Percentiles rank a stretch among this genome's conserved stretches.
These are phyloP conservation scores for Xenotilapia caudafasciata DNA, from an alignment of 2,113 vertebrate genomes.

Conservation along the genomic window DNA sequence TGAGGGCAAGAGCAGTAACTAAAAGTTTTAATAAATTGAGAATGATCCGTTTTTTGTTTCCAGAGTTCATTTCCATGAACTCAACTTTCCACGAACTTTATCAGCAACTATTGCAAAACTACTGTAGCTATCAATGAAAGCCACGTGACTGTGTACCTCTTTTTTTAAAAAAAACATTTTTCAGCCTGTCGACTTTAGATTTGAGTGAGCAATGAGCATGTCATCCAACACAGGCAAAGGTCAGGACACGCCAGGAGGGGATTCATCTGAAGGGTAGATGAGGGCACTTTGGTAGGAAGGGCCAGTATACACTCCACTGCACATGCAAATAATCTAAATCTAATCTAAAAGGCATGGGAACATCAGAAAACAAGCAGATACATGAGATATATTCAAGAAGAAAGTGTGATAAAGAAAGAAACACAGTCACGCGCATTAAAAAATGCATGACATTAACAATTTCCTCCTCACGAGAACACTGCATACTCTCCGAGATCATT, in stretches of 20 bases:
- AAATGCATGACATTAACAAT: neutral
- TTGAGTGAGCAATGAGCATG: slow-evolving; percentile 8
- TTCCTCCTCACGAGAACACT: neutral
- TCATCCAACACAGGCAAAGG: slow-evolving; percentile 34
- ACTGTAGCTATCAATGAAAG: neutral
- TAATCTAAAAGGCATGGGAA: neutral
- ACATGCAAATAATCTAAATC: neutral
- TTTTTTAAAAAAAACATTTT: neutral
- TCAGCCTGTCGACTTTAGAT: neutral
- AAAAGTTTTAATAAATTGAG: neutral
- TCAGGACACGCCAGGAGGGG: slow-evolving; percentile 35
- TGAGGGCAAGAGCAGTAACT: neutral
- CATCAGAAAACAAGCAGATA: neutral
- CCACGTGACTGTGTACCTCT: neutral
- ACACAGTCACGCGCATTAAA: neutral
- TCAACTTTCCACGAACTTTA: neutral
- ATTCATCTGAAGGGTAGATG: neutral
- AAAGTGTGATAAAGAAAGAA: neutral
- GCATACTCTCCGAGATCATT: neutral
- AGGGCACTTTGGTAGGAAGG: neutral
- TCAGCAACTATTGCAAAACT: neutral
- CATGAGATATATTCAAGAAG: neutral
- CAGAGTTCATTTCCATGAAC: neutral
- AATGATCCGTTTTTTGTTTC: neutral
- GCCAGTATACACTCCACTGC: neutral